phyloP scores from a whole-genome alignment of 1,140 invertebrate species.

The Macrobrachium rosenbergii region DNA sequence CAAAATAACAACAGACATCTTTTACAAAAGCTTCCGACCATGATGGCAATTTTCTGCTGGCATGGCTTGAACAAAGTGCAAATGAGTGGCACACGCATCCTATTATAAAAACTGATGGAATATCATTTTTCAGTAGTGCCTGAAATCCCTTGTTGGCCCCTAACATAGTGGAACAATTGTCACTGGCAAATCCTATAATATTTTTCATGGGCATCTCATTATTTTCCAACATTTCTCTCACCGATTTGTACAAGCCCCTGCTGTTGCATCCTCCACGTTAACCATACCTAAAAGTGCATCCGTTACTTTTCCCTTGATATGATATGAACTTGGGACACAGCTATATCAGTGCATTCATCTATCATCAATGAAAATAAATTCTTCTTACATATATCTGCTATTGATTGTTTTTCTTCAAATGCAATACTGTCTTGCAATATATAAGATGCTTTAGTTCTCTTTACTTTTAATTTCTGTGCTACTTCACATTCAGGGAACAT shows the following conservation, averaged over 20 bases:
- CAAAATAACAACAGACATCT: no score
- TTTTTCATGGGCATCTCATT: slow-evolving; percentile 11
- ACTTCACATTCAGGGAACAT: no score
- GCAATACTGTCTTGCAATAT: slow-evolving; percentile 24
- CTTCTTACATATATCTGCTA: slow-evolving; percentile 21
- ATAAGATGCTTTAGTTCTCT: no score
- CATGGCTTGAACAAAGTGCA: slow-evolving; percentile 42
- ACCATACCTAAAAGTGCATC: slow-evolving; percentile 17
- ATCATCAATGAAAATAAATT: slow-evolving; percentile 11
- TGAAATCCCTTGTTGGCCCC: slow-evolving; percentile 33
- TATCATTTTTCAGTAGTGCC: slow-evolving; percentile 36
- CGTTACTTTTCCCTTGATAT: slow-evolving; percentile 23
- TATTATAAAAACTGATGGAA: slow-evolving; percentile 24
- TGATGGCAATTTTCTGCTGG: slow-evolving; percentile 26
- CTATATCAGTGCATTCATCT: slow-evolving; percentile 18
- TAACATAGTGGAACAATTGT: slow-evolving; percentile 20
- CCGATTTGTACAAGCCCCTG: slow-evolving; percentile 15
- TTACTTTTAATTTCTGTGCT: no score
- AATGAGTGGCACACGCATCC: slow-evolving; percentile 41
- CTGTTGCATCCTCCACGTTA: slow-evolving; percentile 31
- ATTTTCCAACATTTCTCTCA: neutral
- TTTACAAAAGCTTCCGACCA: slow-evolving; percentile 21
- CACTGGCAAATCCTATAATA: neutral
- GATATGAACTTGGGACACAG: slow-evolving; percentile 31
- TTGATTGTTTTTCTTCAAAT: slow-evolving; percentile 7